phyloP scores from a whole-genome alignment of 2,797 vertebrate species.

The Sebastes itinus region DNA sequence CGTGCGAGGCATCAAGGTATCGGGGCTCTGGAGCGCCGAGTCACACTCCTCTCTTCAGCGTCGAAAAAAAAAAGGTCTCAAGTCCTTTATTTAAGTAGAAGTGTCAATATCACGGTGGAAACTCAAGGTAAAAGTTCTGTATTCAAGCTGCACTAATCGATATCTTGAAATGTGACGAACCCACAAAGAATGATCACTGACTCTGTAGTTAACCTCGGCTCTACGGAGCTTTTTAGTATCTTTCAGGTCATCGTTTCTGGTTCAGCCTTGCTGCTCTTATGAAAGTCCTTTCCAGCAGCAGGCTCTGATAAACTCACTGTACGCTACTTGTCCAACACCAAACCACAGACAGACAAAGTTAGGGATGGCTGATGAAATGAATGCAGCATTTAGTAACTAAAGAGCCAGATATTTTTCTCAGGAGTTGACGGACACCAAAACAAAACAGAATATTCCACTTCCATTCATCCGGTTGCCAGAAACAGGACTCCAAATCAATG shows the following conservation, averaged over 20 bases:
- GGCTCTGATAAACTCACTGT: not conserved
- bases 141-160: not conserved
- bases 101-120: not conserved
- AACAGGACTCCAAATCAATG: not conserved
- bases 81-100: not conserved
- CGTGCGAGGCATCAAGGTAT: constrained; percentile 42
- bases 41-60: constrained; percentile 7
- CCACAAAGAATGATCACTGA: not conserved
- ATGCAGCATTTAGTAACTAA: not conserved
- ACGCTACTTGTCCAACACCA: not conserved
- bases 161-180: not conserved
- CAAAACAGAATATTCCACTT: not conserved
- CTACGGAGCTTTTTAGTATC: not conserved
- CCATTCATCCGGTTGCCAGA: not conserved
- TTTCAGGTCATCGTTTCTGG: not conserved
- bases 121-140: not conserved
- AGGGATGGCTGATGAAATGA: not conserved
- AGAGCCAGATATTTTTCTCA: not conserved
- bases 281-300: not conserved
- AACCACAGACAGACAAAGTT: not conserved
- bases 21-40: constrained; percentile 1
- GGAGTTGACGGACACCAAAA: not conserved
- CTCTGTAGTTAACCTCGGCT: not conserved
- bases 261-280: not conserved
- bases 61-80: not conserved